Evolutionary conservation across 2,888 invertebrate species (phyloP), one percentile per base, ranked within the genome.

Genomic region (Microchrysa polita): DNA sequence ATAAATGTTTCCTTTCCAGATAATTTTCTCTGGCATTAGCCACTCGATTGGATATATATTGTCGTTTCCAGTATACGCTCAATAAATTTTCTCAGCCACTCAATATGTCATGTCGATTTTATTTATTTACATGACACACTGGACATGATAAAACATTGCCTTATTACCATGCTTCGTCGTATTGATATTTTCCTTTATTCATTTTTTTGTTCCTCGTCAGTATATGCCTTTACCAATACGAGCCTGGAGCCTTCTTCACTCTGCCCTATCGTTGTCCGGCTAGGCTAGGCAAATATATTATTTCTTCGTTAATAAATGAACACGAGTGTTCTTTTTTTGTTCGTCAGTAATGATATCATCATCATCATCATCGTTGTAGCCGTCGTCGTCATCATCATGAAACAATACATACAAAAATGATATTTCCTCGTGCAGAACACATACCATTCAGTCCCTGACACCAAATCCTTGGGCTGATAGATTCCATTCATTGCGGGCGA

Each of bases 311-410:
- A 69, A 34, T 69, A 69, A n/a, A 57, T 23, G 67, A 23, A 69
- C 34, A 40, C 22, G 40, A 55, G 69, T 69, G 55, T 34, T 22
- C 7, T 34, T 55, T 69, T 57, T 23, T n/a, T n/a, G n/a, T n/a
- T n/a, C n/a, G n/a, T n/a, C 57, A 23, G 55, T 57, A 69, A 69
- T 69, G 69, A 69, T 55, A 55, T 69, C 69, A 69, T 69, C 69
- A 55, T 69, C 69, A 69, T 69, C 69, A 69, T 69, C 61, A 40
- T 63, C 42, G 23, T 34, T 27, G 42, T 16, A 9, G 40, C 14
- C 34, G 23, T 34, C 60, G 42, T 16, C 34, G 34, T 22, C 23
- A 27, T 60, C 44, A 65, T 44, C 9, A 18, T 22, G 10, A 9
- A 16, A 12, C 44, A 14, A 16, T 61, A 12, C 40, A 60, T 5